Percentiles rank a stretch among this genome's conserved stretches.
These are phyloP conservation scores for Zaprionus camerounensis DNA, from an alignment of 1,140 invertebrate species.

Conservation along the genomic window DNA sequence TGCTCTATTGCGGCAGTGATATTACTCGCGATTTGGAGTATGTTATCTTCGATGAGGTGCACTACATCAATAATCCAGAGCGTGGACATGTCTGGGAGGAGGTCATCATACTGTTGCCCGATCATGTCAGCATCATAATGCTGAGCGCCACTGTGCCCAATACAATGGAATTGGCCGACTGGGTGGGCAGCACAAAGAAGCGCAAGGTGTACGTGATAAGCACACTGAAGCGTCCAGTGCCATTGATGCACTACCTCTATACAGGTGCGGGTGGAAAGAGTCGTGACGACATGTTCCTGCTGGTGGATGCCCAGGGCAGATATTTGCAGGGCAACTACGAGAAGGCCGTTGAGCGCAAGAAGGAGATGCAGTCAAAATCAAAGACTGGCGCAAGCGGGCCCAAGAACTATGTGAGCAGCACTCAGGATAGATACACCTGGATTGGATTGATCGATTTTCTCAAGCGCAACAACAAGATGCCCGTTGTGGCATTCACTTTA, in stretches of 20 bases:
- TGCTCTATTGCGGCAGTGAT: slow-evolving; percentile 98
- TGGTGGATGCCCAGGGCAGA: slow-evolving; percentile 91
- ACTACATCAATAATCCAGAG: slow-evolving; percentile 99
- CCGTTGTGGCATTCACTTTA: slow-evolving; percentile 97
- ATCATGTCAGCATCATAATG: slow-evolving; percentile 98
- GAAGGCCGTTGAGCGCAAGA: slow-evolving; percentile 89
- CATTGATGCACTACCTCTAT: slow-evolving; percentile 97
- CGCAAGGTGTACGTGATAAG: slow-evolving; percentile 98
- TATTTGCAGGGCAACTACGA: slow-evolving; percentile 90
- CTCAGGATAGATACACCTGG: slow-evolving; percentile 94
- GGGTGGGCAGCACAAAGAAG: slow-evolving; percentile 97
- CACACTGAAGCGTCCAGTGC: slow-evolving; percentile 96
- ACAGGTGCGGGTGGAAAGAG: slow-evolving; percentile 92
- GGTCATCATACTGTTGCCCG: slow-evolving; percentile 97
- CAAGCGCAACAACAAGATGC: slow-evolving; percentile 92
- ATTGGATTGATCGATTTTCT: slow-evolving; percentile 92
- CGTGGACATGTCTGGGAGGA: slow-evolving; percentile 99
- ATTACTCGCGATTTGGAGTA: slow-evolving; percentile 98
- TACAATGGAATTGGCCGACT: slow-evolving; percentile 97
- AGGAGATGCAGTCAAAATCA: slow-evolving; percentile 73
- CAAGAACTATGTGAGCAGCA: slow-evolving; percentile 74
- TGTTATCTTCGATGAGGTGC: slow-evolving; percentile 99
- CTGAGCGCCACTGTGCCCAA: slow-evolving; percentile 99
- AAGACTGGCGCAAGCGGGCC: slow-evolving; percentile 39
- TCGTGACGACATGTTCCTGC: slow-evolving; percentile 92